phyloP scores from a whole-genome alignment of 2,113 vertebrate species.

The Mus pahari region DNA sequence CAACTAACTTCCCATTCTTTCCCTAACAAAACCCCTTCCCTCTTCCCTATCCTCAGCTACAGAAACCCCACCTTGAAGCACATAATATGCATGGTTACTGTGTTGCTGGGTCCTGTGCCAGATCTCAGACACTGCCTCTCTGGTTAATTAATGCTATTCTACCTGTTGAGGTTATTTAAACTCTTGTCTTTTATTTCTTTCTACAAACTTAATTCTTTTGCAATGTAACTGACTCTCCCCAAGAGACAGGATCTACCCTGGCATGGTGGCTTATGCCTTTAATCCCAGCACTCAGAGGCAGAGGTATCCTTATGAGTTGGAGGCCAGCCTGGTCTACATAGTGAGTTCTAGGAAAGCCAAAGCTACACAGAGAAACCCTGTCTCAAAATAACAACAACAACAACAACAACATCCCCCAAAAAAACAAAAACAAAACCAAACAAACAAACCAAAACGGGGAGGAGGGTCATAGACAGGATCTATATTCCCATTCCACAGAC shows the following conservation, averaged over 20 bases:
- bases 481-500: background rate
- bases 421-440: too few species aligned
- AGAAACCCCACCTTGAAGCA: background rate
- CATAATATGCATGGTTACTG: background rate
- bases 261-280: background rate
- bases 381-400: too few species aligned
- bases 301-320: background rate
- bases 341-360: background rate
- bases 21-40: background rate
- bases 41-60: background rate
- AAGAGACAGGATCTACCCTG: background rate
- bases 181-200: background rate
- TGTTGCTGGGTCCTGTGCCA: too few species aligned
- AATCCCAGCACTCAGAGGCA: background rate
- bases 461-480: background rate
- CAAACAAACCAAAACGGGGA: too few species aligned
- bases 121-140: background rate
- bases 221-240: background rate
- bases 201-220: background rate
- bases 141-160: background rate
- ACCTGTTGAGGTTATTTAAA: background rate
- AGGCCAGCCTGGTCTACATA: background rate
- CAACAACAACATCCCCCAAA: too few species aligned
- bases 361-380: background rate
- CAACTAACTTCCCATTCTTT: background rate